Conservation (phyloP, 2,888 invertebrate genomes). For the Drepana falcataria region DNA sequence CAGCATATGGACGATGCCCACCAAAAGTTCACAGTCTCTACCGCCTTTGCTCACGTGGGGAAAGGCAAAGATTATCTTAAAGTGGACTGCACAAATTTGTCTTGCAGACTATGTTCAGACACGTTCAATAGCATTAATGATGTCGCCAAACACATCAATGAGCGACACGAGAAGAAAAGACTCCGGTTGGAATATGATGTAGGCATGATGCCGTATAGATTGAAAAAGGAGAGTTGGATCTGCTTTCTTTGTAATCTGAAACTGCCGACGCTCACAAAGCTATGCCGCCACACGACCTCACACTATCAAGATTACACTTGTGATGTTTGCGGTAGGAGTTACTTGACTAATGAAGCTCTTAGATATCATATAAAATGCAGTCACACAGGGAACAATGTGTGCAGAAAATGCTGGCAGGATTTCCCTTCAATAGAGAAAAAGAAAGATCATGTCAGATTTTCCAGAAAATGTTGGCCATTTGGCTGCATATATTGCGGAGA, state of each 20-base stretch:
- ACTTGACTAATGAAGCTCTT: slow-evolving; percentile 49
- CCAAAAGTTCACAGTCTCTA: slow-evolving; percentile 43
- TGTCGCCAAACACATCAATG: slow-evolving; percentile 45
- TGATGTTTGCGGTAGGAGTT: slow-evolving; percentile 57
- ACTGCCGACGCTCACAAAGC: slow-evolving; percentile 44
- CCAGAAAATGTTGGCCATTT: slow-evolving; percentile 52
- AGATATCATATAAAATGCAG: slow-evolving; percentile 53
- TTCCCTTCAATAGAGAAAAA: slow-evolving; percentile 45
- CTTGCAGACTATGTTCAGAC: slow-evolving; percentile 45
- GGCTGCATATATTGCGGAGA: slow-evolving; percentile 53
- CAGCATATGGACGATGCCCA: slow-evolving; percentile 48
- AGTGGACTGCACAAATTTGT: slow-evolving; percentile 53
- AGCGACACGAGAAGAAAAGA: slow-evolving; percentile 34
- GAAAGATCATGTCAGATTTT: slow-evolving; percentile 40
- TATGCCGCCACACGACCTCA: slow-evolving; percentile 55
- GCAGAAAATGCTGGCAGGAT: slow-evolving; percentile 58
- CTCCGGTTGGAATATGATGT: slow-evolving; percentile 45
- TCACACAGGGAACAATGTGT: slow-evolving; percentile 46
- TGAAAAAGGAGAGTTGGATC: slow-evolving; percentile 47
- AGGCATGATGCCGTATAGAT: slow-evolving; percentile 53
- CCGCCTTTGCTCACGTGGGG: slow-evolving; percentile 54
- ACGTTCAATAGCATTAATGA: slow-evolving; percentile 39
- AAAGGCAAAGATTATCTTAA: slow-evolving; percentile 51
- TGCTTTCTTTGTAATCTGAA: slow-evolving; percentile 51
- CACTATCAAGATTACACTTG: slow-evolving; percentile 60